Evolutionary conservation across 1,140 invertebrate genomes (phyloP), one percentile per base, ranked within the genome.

Genomic region (Drosophila takahashii): DNA sequence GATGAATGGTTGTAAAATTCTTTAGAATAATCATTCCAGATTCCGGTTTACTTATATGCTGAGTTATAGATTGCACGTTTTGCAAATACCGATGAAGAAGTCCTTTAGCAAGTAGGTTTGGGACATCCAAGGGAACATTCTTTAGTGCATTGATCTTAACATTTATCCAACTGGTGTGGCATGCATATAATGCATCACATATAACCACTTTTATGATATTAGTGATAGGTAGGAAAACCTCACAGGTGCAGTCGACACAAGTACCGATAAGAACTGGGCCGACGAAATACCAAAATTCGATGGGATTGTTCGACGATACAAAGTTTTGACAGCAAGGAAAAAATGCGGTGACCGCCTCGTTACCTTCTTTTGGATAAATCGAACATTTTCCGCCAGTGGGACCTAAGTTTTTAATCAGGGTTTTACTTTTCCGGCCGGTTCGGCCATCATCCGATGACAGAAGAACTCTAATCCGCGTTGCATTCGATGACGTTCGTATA

Each of bases 211-310:
- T 58, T 2, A 83, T 44, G 4, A 2, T n/a, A 7, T 16, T 18
- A 5, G 56, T 41, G 1, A 22, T 4, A 0, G 79, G 80, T 4
- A 83, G 18, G 18, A 36, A 27, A 1, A 48, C 1, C 13, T 15
- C 10, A 11, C 79, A 83, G 9, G 27, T 18, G 22, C 74, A 79
- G 9, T 50, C 16, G 4, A 34, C 7, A 15, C 80, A 83, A 10
- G 0, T 51, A 0, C 18, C 47, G 2, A 83, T 27, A 0, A 83
- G 39, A 8, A 83, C 52, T 1, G 27, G 7, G 4, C 44, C 39
- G 0, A 70, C 70, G 27, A 66, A 83, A 10, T 45, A 75, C 41
- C 56, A 83, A 37, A 58, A 79, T n/a, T 62, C 62, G 0, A 83
- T 37, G 0, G 75, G 80, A 0, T 7, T 9, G 8, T 50, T 37